A percentile compares a stretch with the other conserved stretches of the same genome.
These are phyloP conservation scores for Thereva unica DNA, from an alignment of 2,888 invertebrate species.

Conservation along the genomic window DNA sequence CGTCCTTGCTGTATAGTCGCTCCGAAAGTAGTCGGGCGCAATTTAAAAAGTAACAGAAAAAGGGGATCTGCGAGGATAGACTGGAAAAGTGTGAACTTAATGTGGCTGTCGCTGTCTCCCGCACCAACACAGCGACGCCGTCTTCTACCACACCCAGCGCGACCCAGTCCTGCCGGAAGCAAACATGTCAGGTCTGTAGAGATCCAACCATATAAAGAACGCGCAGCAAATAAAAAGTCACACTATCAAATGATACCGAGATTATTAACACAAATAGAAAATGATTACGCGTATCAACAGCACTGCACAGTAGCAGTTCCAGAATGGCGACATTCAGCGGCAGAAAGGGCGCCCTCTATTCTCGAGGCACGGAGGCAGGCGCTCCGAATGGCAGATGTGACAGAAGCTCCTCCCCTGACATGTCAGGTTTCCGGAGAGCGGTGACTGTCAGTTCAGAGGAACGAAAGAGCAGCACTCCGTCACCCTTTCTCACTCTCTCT, in stretches of 20 bases:
- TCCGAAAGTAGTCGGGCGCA: too few species aligned
- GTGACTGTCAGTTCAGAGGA: too few species aligned
- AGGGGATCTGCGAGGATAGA: too few species aligned
- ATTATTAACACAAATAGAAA: slow-evolving; percentile 42
- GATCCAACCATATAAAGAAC: slow-evolving; percentile 30
- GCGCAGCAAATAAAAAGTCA: slow-evolving; percentile 35
- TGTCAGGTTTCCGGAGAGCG: too few species aligned
- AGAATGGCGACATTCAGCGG: not conserved
- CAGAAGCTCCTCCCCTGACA: too few species aligned
- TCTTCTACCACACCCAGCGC: slow-evolving; percentile 23
- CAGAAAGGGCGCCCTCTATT: slow-evolving; percentile 19
- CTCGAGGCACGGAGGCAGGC: slow-evolving; percentile 10
- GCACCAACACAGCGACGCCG: slow-evolving; percentile 5
- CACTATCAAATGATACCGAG: slow-evolving; percentile 38
- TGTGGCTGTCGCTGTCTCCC: not conserved
- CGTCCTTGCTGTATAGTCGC: too few species aligned
- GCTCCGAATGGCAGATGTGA: too few species aligned
- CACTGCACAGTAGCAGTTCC: slow-evolving; percentile 23
- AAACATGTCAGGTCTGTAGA: slow-evolving; percentile 33
- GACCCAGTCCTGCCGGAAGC: slow-evolving; percentile 30
- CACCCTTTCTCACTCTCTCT: too few species aligned
- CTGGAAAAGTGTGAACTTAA: too few species aligned
- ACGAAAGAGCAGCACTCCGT: too few species aligned
- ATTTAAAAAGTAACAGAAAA: too few species aligned
- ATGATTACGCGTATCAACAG: slow-evolving; percentile 40